phyloP scores from a whole-genome alignment of 92 coral and sea anemone genomes.

The Porites cylindrica region DNA sequence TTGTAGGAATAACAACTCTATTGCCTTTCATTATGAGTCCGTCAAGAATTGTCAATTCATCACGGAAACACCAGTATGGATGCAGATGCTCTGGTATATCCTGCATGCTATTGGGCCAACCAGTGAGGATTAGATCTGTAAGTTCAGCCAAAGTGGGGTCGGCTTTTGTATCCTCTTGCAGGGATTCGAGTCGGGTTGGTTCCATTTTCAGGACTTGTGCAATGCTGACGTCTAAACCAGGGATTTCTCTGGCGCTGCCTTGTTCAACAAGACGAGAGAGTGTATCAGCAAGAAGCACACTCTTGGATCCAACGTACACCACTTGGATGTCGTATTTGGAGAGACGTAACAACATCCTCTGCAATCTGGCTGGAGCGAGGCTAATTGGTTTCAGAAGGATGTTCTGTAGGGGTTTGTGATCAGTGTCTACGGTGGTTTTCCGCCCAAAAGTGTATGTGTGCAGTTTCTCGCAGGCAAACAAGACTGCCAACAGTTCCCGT shows the following conservation, averaged over 20 bases:
- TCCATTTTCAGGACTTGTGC: constrained; percentile 72
- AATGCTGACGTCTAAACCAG: constrained; percentile 67
- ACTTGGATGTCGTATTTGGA: constrained; percentile 63
- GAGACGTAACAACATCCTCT: constrained; percentile 67
- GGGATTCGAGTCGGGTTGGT: constrained; percentile 56
- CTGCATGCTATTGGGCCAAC: constrained; percentile 79
- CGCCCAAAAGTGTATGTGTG: constrained; percentile 76
- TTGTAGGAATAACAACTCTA: constrained; percentile 56
- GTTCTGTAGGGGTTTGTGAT: constrained; percentile 74
- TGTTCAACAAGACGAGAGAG: constrained; percentile 62
- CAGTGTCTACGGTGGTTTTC: constrained; percentile 51
- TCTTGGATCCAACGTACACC: constrained; percentile 61
- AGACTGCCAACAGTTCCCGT: constrained; percentile 66
- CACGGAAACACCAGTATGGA: constrained; percentile 65
- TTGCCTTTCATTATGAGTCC: constrained; percentile 66
- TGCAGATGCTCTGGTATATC: constrained; percentile 46
- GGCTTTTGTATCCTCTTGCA: constrained; percentile 59
- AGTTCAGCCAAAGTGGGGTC: constrained; percentile 46
- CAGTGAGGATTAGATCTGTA: constrained; percentile 61
- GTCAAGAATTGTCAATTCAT: constrained; percentile 63
- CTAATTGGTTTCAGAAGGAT: constrained; percentile 73
- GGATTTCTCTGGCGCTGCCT: constrained; percentile 47
- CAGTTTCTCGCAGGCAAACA: constrained; percentile 72
- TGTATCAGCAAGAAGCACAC: constrained; percentile 62
- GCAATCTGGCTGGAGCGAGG: constrained; percentile 63